phyloP scores from a whole-genome alignment of 2,113 vertebrate species.

The Neomonachus schauinslandi region DNA sequence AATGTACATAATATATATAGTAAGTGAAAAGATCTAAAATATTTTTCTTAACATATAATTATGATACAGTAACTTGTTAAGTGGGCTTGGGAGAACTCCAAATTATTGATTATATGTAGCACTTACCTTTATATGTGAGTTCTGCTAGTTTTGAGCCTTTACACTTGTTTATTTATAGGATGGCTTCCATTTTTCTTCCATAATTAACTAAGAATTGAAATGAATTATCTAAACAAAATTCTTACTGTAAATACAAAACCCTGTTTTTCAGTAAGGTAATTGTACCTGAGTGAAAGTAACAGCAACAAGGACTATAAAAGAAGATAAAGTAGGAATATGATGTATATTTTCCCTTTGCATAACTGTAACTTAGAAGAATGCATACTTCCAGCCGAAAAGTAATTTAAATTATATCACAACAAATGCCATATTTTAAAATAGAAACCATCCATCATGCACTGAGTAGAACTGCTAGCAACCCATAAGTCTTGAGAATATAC shows the following conservation, averaged over 20 bases:
- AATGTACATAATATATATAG: not conserved
- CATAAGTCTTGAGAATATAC: constrained; percentile 77
- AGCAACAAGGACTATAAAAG: constrained; percentile 80
- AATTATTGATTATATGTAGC: constrained; percentile 35
- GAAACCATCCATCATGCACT: constrained; percentile 84
- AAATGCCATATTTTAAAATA: constrained; percentile 88
- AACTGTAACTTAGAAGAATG: constrained; percentile 85
- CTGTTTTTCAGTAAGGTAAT: constrained; percentile 73
- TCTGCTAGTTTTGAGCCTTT: not conserved
- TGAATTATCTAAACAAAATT: constrained; percentile 82
- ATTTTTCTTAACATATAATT: constrained; percentile 46
- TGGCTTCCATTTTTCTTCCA: constrained; percentile 68
- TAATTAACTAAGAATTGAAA: constrained; percentile 85
- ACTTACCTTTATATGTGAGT: constrained; percentile 18
- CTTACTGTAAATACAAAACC: constrained; percentile 82
- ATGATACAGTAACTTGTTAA: constrained; percentile 43
- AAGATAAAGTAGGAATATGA: constrained; percentile 86
- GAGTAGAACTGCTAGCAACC: constrained; percentile 76
- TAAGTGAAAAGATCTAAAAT: constrained; percentile 54
- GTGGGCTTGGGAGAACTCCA: constrained; percentile 52
- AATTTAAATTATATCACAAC: constrained; percentile 90
- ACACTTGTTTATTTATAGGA: constrained; percentile 60
- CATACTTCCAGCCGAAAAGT: constrained; percentile 85
- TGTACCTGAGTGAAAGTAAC: constrained; percentile 82
- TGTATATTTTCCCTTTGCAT: constrained; percentile 85